These are phyloP conservation scores for Sinonovacula constricta DNA, from an alignment of 1,140 invertebrate species.

Conservation along the genomic window DNA sequence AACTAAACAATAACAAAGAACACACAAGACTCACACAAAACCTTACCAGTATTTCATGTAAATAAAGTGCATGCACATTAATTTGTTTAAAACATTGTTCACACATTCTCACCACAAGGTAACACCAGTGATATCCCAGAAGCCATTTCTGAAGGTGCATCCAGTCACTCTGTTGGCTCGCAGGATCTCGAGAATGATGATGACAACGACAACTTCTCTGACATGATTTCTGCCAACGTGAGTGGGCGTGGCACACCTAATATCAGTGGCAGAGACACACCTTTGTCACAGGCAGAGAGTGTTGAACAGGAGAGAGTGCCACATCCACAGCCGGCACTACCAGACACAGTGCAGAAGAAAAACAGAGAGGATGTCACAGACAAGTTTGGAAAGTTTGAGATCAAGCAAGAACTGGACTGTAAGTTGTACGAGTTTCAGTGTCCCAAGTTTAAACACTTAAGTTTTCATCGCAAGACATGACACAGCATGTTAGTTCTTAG, in stretches of 20 bases:
- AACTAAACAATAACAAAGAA: no score
- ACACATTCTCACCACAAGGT: conserved; percentile 78
- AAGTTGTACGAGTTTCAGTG: conserved; percentile 51
- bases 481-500: no score
- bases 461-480: background rate
- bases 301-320: conserved; percentile 62
- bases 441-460: background rate
- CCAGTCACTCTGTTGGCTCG: conserved; percentile 96
- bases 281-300: conserved; percentile 85
- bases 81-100: background rate
- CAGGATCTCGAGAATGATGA: conserved; percentile 87
- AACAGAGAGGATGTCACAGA: conserved; percentile 92
- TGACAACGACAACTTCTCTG: conserved; percentile 90
- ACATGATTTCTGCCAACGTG: conserved; percentile 95
- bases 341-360: conserved; percentile 84
- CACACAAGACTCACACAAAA: no score
- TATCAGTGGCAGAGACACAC: conserved; percentile 93
- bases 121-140: conserved; percentile 96
- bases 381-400: conserved; percentile 99
- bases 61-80: no score
- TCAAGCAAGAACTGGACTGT: conserved; percentile 79
- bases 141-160: conserved; percentile 95
- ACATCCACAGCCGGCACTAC: conserved; percentile 78
- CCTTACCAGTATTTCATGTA: no score
- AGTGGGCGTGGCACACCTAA: conserved; percentile 93